Evolutionary conservation across 2,113 vertebrate genomes (phyloP).

Genomic region (Picathartes gymnocephalus): DNA sequence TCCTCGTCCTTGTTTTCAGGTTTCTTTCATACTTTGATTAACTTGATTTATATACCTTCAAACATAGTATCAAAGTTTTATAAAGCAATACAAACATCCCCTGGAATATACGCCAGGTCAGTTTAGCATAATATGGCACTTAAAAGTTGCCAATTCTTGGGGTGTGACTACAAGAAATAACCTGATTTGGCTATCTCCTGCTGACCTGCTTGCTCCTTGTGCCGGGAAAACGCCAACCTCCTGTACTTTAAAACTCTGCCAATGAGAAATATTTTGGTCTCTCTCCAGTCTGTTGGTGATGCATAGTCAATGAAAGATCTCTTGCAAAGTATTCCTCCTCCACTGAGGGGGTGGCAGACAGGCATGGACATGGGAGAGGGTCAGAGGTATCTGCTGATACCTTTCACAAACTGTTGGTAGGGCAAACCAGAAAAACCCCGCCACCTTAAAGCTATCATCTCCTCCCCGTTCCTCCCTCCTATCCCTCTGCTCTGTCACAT

Average conservation of each 20-base stretch:
- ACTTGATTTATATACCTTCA: neutral
- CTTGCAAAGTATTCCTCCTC: neutral
- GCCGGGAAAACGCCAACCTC: neutral
- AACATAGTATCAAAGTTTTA: neutral
- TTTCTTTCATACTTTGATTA: neutral
- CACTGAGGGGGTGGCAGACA: neutral
- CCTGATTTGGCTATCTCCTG: neutral
- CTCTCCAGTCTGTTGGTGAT: neutral
- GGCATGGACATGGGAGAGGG: neutral
- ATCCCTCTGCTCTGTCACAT: neutral
- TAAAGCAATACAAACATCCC: neutral
- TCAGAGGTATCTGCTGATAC: neutral
- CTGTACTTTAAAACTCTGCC: neutral
- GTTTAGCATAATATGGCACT: neutral
- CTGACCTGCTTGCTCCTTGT: neutral
- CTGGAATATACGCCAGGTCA: neutral
- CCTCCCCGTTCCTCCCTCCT: neutral
- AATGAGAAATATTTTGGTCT: neutral
- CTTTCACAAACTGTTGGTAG: neutral
- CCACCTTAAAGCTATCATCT: neutral
- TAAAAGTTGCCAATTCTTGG: accelerated
- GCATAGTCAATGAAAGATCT: neutral
- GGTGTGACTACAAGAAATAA: neutral
- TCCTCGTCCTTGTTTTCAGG: neutral
- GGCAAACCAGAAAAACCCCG: neutral